Evolutionary conservation across 2,113 vertebrate species (phyloP).

Genomic region (Gasterosteus nipponicus): DNA sequence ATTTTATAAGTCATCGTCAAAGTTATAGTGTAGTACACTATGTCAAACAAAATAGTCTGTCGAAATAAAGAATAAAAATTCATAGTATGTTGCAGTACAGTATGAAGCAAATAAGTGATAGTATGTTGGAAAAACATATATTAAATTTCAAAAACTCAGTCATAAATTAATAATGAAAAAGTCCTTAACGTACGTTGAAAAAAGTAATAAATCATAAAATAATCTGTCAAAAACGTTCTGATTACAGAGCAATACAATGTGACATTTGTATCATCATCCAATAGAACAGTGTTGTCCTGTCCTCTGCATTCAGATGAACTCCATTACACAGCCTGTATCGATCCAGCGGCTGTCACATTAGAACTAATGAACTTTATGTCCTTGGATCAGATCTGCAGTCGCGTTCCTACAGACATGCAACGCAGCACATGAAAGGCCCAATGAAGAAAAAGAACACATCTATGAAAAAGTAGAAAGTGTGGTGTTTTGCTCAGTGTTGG

Average conservation of each 20-base stretch:
- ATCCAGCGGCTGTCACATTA: not conserved
- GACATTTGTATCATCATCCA: slow-evolving; percentile 5
- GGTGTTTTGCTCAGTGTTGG: not conserved
- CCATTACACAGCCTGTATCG: not conserved
- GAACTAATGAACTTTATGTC: not conserved
- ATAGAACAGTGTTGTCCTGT: not conserved
- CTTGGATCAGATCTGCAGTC: not conserved
- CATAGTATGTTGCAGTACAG: too few species aligned
- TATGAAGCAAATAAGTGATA: too few species aligned
- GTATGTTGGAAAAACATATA: too few species aligned
- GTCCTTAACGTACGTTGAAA: not conserved
- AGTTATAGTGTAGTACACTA: too few species aligned
- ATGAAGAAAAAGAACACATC: not conserved
- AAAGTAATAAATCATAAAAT: too few species aligned
- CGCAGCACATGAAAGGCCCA: not conserved
- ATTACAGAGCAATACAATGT: not conserved
- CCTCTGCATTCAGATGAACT: slow-evolving; percentile 1
- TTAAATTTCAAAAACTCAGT: too few species aligned
- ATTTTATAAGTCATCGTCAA: too few species aligned
- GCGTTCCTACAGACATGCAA: slow-evolving; percentile 13
- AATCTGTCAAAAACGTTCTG: not conserved
- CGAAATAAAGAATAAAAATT: too few species aligned
- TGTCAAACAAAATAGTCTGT: too few species aligned
- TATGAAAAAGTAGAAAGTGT: not conserved
- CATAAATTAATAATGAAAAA: not conserved